A percentile compares a stretch with the other conserved stretches of the same genome.
phyloP scores from a whole-genome alignment of 2,113 vertebrate species.

The Upupa epops region DNA sequence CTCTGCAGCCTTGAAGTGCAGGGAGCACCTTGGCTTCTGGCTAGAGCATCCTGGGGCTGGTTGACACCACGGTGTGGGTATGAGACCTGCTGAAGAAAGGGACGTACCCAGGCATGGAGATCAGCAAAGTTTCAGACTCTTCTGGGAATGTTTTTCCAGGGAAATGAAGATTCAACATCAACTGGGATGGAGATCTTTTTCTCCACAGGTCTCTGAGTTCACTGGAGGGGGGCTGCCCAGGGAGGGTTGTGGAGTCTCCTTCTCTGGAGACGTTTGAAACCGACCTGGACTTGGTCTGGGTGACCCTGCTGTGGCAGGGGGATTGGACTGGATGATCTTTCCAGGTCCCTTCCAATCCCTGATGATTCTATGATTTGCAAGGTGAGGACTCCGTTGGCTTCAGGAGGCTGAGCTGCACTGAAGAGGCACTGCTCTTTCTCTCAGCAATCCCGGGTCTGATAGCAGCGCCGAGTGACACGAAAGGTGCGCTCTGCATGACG shows the following conservation, averaged over 20 bases:
- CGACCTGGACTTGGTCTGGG: too few relatives aligned
- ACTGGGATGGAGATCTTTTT: too few relatives aligned
- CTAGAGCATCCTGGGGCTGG: not conserved
- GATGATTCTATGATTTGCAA: slow-evolving; percentile 29
- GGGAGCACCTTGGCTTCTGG: not conserved
- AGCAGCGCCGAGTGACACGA: slow-evolving; percentile 39
- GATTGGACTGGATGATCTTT: too few relatives aligned
- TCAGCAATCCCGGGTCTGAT: not conserved
- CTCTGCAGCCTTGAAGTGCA: not conserved
- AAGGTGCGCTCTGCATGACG: slow-evolving; percentile 45
- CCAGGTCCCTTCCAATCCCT: too few relatives aligned
- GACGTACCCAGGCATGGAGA: fast-evolving
- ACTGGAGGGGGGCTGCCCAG: too few relatives aligned
- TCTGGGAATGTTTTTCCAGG: not conserved
- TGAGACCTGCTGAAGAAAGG: not conserved
- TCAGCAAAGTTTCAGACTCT: not conserved
- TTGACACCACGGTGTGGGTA: fast-evolving
- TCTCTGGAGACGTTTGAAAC: too few relatives aligned
- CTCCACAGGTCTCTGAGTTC: not conserved
- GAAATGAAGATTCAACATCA: not conserved
- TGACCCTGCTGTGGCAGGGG: too few relatives aligned
- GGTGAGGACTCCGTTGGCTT: slow-evolving; percentile 4
- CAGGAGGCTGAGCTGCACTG: not conserved
- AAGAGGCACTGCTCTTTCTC: not conserved
- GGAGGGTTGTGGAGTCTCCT: too few relatives aligned